Percentiles rank a stretch among this genome's conserved stretches.
Conservation (phyloP, 2,888 invertebrate genomes). For the Caenorhabditis angaria region DNA sequence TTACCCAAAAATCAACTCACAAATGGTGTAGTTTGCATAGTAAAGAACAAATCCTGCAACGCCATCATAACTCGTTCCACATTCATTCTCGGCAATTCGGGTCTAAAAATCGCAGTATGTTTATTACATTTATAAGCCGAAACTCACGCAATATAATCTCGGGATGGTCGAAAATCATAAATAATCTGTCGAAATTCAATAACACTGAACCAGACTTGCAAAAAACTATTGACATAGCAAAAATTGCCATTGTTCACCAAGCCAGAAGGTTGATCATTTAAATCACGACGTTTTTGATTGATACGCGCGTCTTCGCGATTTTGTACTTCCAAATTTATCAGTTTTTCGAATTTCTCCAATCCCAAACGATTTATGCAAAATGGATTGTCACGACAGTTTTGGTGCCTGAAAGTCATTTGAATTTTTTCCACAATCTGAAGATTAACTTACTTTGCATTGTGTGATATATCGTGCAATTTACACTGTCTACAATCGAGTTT, state of each 20-base stretch:
- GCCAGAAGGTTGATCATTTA: constrained; percentile 63
- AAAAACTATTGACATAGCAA: constrained; percentile 71
- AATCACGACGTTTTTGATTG: constrained; percentile 56
- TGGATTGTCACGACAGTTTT: constrained; percentile 64
- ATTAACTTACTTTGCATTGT: constrained; percentile 59
- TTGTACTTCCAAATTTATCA: constrained; percentile 47
- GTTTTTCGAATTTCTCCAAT: constrained; percentile 67
- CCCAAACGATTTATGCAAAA: constrained; percentile 67
- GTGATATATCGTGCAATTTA: constrained; percentile 45
- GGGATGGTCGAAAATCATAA: constrained; percentile 62
- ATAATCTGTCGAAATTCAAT: constrained; percentile 67
- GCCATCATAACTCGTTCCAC: constrained; percentile 64
- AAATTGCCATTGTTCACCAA: constrained; percentile 66
- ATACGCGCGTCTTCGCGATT: constrained; percentile 42
- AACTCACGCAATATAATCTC: constrained; percentile 41
- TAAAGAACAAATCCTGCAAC: constrained; percentile 64
- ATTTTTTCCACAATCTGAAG: not conserved
- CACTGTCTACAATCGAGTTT: constrained; percentile 55
- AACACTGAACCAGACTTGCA: constrained; percentile 72
- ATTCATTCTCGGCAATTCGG: constrained; percentile 55
- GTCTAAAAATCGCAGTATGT: constrained; percentile 24
- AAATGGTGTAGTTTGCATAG: constrained; percentile 65
- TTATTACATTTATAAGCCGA: not conserved
- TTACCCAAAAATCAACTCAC: constrained; percentile 54
- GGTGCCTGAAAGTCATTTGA: constrained; percentile 15